Conservation (phyloP, 2,888 invertebrate genomes). For the Caenorhabditis panamensis region DNA sequence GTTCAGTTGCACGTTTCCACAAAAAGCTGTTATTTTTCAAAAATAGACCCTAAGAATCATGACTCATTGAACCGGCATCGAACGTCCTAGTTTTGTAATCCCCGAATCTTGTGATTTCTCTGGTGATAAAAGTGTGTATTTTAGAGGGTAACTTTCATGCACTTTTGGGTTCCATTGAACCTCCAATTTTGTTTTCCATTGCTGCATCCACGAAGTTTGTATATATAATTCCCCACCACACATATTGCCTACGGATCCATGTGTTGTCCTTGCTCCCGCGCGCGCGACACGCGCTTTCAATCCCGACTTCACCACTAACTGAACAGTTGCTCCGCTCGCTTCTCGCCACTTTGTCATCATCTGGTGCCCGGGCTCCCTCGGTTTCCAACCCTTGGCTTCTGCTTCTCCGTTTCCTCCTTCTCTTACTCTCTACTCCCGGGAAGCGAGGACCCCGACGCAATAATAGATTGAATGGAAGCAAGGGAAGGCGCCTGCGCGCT, state of each 20-base stretch:
- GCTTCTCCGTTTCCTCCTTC: neutral
- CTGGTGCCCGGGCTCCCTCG: slow-evolving; percentile 20
- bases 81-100: no score
- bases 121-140: no score
- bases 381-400: neutral
- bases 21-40: no score
- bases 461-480: slow-evolving; percentile 34
- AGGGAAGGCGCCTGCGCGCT: slow-evolving; percentile 35
- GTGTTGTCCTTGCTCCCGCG: neutral
- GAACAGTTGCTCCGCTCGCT: slow-evolving; percentile 41
- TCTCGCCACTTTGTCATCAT: slow-evolving; percentile 12
- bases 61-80: no score
- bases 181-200: neutral
- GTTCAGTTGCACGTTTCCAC: no score
- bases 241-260: slow-evolving; percentile 10
- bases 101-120: no score
- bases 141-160: no score
- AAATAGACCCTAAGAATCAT: no score
- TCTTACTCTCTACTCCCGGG: slow-evolving; percentile 13
- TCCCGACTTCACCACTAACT: slow-evolving; percentile 5
- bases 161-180: no score
- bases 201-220: slow-evolving; percentile 4
- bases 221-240: slow-evolving; percentile 13
- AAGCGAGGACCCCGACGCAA: neutral
- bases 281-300: slow-evolving; percentile 13